Evolutionary conservation across 2,113 vertebrate species (phyloP).

Genomic region (Noctilio leporinus): DNA sequence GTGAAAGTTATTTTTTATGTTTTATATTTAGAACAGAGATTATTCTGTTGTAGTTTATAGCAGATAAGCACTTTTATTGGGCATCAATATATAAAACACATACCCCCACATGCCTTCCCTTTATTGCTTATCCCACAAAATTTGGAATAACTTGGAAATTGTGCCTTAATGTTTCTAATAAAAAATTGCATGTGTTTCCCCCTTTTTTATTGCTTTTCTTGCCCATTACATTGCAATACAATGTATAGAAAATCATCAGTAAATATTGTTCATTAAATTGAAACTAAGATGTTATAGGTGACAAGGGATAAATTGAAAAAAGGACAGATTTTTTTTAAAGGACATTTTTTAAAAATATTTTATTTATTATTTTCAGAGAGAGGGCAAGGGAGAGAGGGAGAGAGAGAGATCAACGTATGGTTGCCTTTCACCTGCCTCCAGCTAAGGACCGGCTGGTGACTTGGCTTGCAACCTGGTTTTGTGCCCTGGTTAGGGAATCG

Average conservation of each 20-base stretch:
- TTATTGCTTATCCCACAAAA: fast-evolving
- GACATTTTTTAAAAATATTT: too few species aligned
- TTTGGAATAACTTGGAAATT: neutral
- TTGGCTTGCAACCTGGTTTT: too few species aligned
- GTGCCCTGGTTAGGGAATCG: too few species aligned
- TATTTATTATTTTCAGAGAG: too few species aligned
- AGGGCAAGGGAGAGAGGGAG: too few species aligned
- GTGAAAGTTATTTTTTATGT: neutral
- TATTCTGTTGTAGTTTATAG: neutral
- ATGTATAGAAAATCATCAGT: neutral
- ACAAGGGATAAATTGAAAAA: neutral
- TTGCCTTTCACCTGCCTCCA: too few species aligned
- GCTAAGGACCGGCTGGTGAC: too few species aligned
- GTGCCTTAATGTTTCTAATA: neutral
- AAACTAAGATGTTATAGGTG: neutral
- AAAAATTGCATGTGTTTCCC: neutral
- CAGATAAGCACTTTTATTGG: neutral
- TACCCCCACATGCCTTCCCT: neutral
- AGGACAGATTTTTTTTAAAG: too few species aligned
- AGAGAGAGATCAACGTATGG: too few species aligned
- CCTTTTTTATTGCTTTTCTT: neutral
- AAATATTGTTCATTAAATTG: neutral
- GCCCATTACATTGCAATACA: neutral
- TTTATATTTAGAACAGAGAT: neutral
- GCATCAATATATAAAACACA: neutral